Percentiles rank a stretch among this genome's conserved stretches.
Conservation (phyloP, 2,113 vertebrate genomes). For the Corythoichthys haematopterus region DNA sequence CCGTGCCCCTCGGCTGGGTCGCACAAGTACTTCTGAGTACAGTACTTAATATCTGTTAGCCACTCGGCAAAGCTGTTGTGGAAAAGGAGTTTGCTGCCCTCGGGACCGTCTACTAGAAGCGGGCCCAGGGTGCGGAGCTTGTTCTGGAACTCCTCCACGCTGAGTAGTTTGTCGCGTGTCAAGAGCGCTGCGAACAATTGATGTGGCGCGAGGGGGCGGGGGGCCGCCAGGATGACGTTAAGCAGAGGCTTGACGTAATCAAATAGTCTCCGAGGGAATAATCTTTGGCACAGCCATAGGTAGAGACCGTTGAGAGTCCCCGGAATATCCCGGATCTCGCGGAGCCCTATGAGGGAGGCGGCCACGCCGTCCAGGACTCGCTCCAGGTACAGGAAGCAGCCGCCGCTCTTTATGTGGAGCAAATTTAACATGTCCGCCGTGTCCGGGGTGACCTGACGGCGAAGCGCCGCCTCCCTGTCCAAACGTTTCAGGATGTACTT, state of each 20-base stretch:
- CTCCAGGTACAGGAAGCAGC: conserved; percentile 80
- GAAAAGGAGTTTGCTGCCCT: conserved; percentile 68
- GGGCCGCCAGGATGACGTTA: conserved; percentile 69
- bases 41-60: conserved; percentile 79
- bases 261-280: conserved; percentile 74
- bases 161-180: conserved; percentile 60
- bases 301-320: conserved; percentile 80
- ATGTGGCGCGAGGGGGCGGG: conserved; percentile 54
- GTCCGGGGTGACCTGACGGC: conserved; percentile 74
- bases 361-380: conserved; percentile 75
- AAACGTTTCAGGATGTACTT: conserved; percentile 79
- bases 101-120: conserved; percentile 63
- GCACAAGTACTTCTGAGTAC: conserved; percentile 78
- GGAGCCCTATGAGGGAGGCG: conserved; percentile 62
- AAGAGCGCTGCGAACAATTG: conserved; percentile 64
- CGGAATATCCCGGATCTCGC: conserved; percentile 78
- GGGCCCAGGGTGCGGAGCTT: conserved; percentile 60
- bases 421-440: conserved; percentile 79
- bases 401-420: conserved; percentile 79
- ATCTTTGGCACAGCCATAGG: conserved; percentile 79
- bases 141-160: conserved; percentile 60
- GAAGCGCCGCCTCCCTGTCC: conserved; percentile 69
- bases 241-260: conserved; percentile 66
- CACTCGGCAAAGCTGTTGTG: conserved; percentile 80
- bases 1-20: conserved; percentile 70